Evolutionary conservation across 23 tunicate species (phyloP), one percentile per base, ranked within the genome.

Genomic region (Pegea sp.): DNA sequence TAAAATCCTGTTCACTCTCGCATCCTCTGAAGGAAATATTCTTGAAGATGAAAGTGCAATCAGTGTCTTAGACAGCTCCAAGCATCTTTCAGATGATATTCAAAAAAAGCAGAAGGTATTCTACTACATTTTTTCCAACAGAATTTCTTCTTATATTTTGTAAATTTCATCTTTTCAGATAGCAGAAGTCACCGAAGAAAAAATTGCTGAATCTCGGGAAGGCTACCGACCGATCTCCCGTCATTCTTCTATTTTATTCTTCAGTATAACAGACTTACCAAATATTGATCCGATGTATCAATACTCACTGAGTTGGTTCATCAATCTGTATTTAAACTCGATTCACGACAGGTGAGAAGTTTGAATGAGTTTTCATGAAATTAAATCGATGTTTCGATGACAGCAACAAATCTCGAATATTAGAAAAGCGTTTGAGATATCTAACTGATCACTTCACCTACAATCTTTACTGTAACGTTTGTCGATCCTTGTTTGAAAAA

Each of bases 261-360:
- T 89, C 90, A 76, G 90, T 57, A 71, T 89, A 28, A 89, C 98
- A 2, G 98, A 89, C 28, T 70, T 89, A 6, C 98, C 98, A 8
- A 89, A 89, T 58, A 89, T 89, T 52, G 98, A 89, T 66, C 98
- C 98, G 1, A 89, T 89, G 98, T 89, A 89, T 62, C 98, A 89
- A 33, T 89, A 89, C 34, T 89, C 98, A 2, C 71, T 89, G 29
- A 56, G 63, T n/a, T 89, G 98, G 98, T 89, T 89, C 42, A 75
- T 89, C 62, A 89, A 89, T 34, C 75, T 89, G 33, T 89, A 89
- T 42, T 50, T 77, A 67, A 70, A 71, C 66, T 77, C 98, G 25
- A 89, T 89, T 26, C 21, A 54, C 29, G 87, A 87, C 51, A 80
- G 93, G 93, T 80, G 23, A 27, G 66, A 28, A 18, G 23, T n/a